These are phyloP conservation scores for Syngnathus acus DNA, from an alignment of 2,797 vertebrate genomes.

Conservation along the genomic window DNA sequence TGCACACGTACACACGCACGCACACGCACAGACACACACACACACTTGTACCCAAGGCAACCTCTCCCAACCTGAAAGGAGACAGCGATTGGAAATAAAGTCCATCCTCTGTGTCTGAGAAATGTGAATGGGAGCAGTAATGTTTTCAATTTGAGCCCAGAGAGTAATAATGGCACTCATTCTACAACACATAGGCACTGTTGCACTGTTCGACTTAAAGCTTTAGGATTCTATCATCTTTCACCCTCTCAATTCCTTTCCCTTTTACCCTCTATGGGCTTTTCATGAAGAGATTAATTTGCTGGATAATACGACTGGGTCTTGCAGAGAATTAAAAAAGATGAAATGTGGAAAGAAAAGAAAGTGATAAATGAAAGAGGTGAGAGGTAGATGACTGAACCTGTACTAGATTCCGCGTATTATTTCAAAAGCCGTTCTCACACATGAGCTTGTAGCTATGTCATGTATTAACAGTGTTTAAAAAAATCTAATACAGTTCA, in stretches of 20 bases:
- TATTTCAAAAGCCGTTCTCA: conserved; percentile 36
- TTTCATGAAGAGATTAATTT: conserved; percentile 61
- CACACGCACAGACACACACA: conserved; percentile 14
- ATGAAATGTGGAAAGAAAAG: conserved; percentile 19
- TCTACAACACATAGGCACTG: conserved; percentile 61
- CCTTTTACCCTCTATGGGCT: conserved; percentile 30
- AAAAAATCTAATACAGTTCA: conserved; percentile 26
- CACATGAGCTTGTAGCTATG: conserved; percentile 30
- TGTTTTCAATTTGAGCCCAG: conserved; percentile 70
- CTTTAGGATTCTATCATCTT: conserved; percentile 59
- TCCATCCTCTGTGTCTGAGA: conserved; percentile 64
- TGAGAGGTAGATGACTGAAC: conserved; percentile 41
- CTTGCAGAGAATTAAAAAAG: conserved; percentile 19
- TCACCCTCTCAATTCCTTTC: conserved; percentile 47
- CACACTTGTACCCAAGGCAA: conserved; percentile 17
- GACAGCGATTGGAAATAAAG: conserved; percentile 67
- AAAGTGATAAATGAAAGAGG: conserved; percentile 44
- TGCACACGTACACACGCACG: not conserved
- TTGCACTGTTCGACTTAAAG: conserved; percentile 53
- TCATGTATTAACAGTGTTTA: conserved; percentile 67
- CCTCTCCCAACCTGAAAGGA: conserved; percentile 60
- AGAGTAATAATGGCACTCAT: conserved; percentile 70
- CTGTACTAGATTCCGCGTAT: conserved; percentile 32
- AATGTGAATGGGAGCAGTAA: conserved; percentile 66
- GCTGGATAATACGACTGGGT: conserved; percentile 31